Evolutionary conservation across 1,140 invertebrate genomes (phyloP).

Genomic region (Pristionchus pacificus): DNA sequence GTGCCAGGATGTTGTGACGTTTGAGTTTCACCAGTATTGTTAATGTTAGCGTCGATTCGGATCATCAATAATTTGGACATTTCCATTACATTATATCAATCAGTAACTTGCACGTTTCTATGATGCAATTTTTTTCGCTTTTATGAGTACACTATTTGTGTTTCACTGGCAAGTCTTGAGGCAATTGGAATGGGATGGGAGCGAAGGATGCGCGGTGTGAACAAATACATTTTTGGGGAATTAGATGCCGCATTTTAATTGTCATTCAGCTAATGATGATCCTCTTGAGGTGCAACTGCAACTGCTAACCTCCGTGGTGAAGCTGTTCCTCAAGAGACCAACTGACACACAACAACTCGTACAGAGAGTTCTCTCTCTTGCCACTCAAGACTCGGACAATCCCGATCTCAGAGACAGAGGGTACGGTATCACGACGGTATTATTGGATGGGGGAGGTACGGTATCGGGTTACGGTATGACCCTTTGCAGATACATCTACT

Average conservation of each 20-base stretch:
- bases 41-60: slow-evolving; percentile 1
- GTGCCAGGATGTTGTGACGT: no score
- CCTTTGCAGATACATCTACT: slow-evolving; percentile 93
- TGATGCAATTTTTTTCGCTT: no score
- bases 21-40: slow-evolving; percentile 1
- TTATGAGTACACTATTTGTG: no score
- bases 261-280: no score
- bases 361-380: slow-evolving; percentile 67
- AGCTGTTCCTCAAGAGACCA: slow-evolving; percentile 93
- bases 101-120: no score
- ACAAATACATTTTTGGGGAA: no score
- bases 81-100: no score
- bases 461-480: no score
- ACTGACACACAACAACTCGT: slow-evolving; percentile 97
- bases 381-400: slow-evolving; percentile 85
- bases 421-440: background rate
- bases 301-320: slow-evolving; percentile 93
- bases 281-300: slow-evolving; percentile 84
- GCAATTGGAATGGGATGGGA: no score
- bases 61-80: background rate
- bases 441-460: background rate
- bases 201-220: no score
- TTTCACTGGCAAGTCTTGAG: no score
- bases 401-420: slow-evolving; percentile 95
- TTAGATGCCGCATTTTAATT: no score